phyloP scores from a whole-genome alignment of 2,888 invertebrate genomes.

The Charanyca ferruginea region DNA sequence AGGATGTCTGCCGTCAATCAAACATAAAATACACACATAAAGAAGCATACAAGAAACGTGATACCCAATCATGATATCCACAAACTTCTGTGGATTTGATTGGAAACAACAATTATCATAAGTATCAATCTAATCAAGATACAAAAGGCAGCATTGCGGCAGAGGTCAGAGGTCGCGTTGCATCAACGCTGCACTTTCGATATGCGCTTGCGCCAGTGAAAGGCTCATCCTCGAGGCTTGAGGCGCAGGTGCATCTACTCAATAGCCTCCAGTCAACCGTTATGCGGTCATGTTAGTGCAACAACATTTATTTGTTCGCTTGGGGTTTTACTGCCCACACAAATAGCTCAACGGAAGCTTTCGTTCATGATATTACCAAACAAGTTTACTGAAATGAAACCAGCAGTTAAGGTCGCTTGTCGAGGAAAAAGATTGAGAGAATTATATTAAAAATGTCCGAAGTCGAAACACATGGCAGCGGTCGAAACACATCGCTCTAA shows the following conservation, averaged over 20 bases:
- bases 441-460: slow-evolving; percentile 18
- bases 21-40: slow-evolving; percentile 13
- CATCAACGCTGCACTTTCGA: slow-evolving; percentile 89
- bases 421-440: background rate
- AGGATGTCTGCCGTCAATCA: slow-evolving; percentile 37
- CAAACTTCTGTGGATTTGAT: slow-evolving; percentile 59
- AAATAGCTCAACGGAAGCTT: slow-evolving; percentile 62
- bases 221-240: slow-evolving; percentile 80
- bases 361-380: slow-evolving; percentile 10
- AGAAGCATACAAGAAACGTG: slow-evolving; percentile 46
- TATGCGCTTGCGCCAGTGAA: slow-evolving; percentile 84
- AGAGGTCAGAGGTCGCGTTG: slow-evolving; percentile 84
- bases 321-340: slow-evolving; percentile 53
- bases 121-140: slow-evolving; percentile 66
- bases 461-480: slow-evolving; percentile 29
- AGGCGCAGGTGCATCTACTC: slow-evolving; percentile 76
- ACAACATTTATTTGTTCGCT: slow-evolving; percentile 66
- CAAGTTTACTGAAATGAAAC: slow-evolving; percentile 1
- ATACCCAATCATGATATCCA: slow-evolving; percentile 49
- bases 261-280: slow-evolving; percentile 63
- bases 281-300: slow-evolving; percentile 68
- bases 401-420: background rate
- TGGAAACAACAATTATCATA: slow-evolving; percentile 63
- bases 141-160: slow-evolving; percentile 63
- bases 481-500: slow-evolving; percentile 59